Conservation (phyloP, 2,113 vertebrate genomes). For the Pollimyrus isidori region DNA sequence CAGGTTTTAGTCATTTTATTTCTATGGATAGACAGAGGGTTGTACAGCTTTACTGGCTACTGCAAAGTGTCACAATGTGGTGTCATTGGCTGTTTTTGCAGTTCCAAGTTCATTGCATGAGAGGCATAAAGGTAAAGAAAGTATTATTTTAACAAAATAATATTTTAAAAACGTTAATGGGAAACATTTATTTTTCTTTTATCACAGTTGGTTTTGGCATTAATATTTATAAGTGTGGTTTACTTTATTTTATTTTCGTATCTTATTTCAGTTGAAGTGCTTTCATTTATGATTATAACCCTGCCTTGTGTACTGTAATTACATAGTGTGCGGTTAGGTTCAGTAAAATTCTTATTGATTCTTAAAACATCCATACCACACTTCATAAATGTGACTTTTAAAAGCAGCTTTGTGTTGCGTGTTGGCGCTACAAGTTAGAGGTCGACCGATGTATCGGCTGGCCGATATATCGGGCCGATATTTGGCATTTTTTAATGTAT, state of each 20-base stretch:
- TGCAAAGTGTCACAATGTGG: background rate
- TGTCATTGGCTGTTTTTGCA: background rate
- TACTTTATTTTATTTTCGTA: background rate
- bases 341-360: background rate
- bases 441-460: too few species aligned
- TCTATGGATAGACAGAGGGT: background rate
- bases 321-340: background rate
- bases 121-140: background rate
- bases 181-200: background rate
- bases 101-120: background rate
- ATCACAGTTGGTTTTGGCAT: background rate
- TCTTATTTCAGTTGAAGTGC: background rate
- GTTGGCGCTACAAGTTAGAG: background rate
- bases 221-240: background rate
- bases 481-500: too few species aligned
- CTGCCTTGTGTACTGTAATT: background rate
- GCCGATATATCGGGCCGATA: too few species aligned
- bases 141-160: background rate
- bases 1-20: background rate
- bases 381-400: background rate
- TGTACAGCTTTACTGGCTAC: background rate
- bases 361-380: background rate
- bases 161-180: background rate
- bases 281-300: background rate
- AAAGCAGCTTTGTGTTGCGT: background rate